Evolutionary conservation across 2,888 invertebrate genomes (phyloP).

Genomic region (Ichneumoninae sp.): DNA sequence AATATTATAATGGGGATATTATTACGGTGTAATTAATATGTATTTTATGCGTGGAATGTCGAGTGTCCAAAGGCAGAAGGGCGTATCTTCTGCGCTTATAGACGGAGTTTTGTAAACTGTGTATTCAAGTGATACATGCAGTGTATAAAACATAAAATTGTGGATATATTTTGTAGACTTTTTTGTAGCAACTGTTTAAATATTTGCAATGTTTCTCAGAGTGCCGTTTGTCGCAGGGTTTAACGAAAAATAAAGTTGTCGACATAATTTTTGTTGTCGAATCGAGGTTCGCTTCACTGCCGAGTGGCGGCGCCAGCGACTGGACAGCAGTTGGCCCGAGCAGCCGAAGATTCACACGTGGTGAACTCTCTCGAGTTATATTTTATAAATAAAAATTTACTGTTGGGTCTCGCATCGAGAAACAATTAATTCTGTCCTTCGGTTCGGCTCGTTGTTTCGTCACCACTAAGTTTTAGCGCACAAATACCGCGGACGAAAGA

Average conservation of each 20-base stretch:
- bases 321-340: not conserved
- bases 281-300: not conserved
- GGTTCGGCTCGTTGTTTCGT: not conserved
- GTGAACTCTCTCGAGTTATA: not conserved
- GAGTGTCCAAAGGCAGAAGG: no score
- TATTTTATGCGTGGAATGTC: no score
- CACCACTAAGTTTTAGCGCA: not conserved
- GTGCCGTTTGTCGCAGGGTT: not conserved
- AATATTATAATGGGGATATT: not conserved
- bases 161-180: not conserved
- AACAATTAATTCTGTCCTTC: not conserved
- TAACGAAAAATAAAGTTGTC: not conserved
- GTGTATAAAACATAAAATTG: no score
- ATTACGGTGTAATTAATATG: no score
- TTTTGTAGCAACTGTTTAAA: not conserved
- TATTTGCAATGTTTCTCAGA: not conserved
- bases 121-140: no score
- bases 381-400: constrained; percentile 11
- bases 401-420: not conserved
- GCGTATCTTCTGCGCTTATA: no score
- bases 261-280: not conserved
- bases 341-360: constrained; percentile 13
- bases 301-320: not conserved
- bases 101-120: no score
- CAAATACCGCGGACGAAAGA: not conserved